Evolutionary conservation across 2,113 vertebrate genomes (phyloP), one percentile per base, ranked within the genome.

Genomic region (Oncorhynchus clarkii): DNA sequence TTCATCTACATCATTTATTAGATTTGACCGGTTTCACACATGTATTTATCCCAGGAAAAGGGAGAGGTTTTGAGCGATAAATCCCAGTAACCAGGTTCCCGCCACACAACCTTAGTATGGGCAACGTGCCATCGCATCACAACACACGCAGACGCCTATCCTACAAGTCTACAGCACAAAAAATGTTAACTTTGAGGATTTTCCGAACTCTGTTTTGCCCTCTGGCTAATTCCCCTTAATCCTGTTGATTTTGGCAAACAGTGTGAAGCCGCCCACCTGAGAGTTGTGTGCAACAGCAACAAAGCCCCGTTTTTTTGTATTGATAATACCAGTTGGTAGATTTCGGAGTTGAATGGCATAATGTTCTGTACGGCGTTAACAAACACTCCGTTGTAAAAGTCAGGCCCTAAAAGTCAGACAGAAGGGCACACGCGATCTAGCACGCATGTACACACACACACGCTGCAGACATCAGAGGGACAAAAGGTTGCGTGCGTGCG

Each of bases 281-380:
- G 77, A 7, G 22, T 75, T 84, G 65, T 84, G 76, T 83, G 65
- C 29, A 81, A 85, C 71, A 64, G 77, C 80, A 88, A 88, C 85
- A 69, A 86, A 82, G 76, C 73, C 51, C 20, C 67, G 1, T 88
- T 85, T 87, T 89, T 76, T 81, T 76, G 80, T 85, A 81, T 87
- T 90, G 77, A 84, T 86, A 86, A 84, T 59, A 87, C 65, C 27
- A 4, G 29, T 74, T 71, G 48, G 67, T 72, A 51, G 64, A 72
- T 20, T 4, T 8, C 45, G 77, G 75, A 70, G 67, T 59, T 24
- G 62, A 72, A 57, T 60, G 0, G 26, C 24, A 24, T 13, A 71
- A 76, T 81, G 84, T 89, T 81, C 76, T 76, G 84, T 82, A 79
- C 81, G 5, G 24, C 26, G 18, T 65, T 82, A 73, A 82, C 87